Evolutionary conservation across 2,113 vertebrate species (phyloP), one percentile per base, ranked within the genome.

Genomic region (Cricetomys ansorgei): DNA sequence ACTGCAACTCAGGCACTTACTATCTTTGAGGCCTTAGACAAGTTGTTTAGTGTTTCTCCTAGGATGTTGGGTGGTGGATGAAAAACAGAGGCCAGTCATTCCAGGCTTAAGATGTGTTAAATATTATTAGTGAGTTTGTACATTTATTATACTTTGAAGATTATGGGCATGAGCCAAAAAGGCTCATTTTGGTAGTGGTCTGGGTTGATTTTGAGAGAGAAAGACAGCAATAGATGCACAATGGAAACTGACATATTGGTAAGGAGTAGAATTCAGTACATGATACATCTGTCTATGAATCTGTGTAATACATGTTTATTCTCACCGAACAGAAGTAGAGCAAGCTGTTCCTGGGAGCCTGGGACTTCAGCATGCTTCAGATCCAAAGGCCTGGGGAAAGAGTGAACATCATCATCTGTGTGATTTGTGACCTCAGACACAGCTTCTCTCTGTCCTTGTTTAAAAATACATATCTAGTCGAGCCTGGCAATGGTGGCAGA

Each of bases 321-420:
- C 55, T 94, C 67, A 85, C 88, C 67, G 70, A 89, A 73, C 67
- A 81, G 53, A 94, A 92, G 86, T 16, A 48, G 85, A 94, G 88
- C 21, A 50, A 80, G 65, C 65, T 89, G 55, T 65, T 53, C 8
- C 34, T 70, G 59, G 65, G 55, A 87, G 17, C 65, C 75, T 65
- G 17, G 37, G 27, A 9, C 59, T 53, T 48, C 19, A 57, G 45
- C 53, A 50, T 25, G 27, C 45, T 81, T 45, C 73, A 53, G 40
- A 88, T 73, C 1, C 59, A 69, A 92, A 88, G 53, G 70, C 50
- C 77, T 50, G 48, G 13, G 48, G 27, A 81, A 55, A 73, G n/a
- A n/a, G 15, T 50, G 53, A 83, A 59, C 17, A 21, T 55, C 67
- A 8, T 70, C 53, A 3, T 70, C 84, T 55, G 2, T 43, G 69